Evolutionary conservation across 2,113 vertebrate genomes (phyloP), one percentile per base, ranked within the genome.

Genomic region (Panthera uncia): DNA sequence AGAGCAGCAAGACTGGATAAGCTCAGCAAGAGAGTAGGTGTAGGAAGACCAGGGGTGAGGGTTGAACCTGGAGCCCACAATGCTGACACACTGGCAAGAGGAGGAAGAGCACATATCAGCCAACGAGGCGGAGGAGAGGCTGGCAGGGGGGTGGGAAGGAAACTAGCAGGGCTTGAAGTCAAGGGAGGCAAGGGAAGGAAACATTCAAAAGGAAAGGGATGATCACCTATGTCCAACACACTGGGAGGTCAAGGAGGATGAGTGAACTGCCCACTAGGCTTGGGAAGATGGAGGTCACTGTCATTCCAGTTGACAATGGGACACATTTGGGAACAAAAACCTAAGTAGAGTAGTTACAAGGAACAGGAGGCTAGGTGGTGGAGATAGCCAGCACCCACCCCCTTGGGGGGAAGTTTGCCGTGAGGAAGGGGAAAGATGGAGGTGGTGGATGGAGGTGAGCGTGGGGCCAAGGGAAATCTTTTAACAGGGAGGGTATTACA

Each of bases 61-160:
- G 19, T 7, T 6, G 3, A 63, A 52, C 3, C 4, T 2, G 33
- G 10, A 18, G 25, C 29, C 16, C 4, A 2, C 4, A 0, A 1
- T 1, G 0, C 7, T 16, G 18, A 36, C 45, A 31, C 36, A 27
- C 41, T 69, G 25, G 16, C 33, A 41, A 19, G 15, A 61, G 25
- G 36, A n/a, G 21, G 33, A 71, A 12, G 31, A 68, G 23, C 9
- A 25, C 29, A 12, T 11, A 3, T 7, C 0, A 3, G 73, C 7
- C 19, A 8, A 23, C 1, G 52, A 79, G 73, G 41, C 74, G 29
- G 33, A 41, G 71, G 71, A 87, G 73, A 38, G 33, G 82, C 33
- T 23, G 63, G 7, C 13, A 12, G 16, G 31, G 21, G 57, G 36
- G 15, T 3, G 19, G 36, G 5, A 31, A 50, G 19, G 71, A 50